phyloP scores from a whole-genome alignment of 2,113 vertebrate species.

The Lipotes vexillifer region DNA sequence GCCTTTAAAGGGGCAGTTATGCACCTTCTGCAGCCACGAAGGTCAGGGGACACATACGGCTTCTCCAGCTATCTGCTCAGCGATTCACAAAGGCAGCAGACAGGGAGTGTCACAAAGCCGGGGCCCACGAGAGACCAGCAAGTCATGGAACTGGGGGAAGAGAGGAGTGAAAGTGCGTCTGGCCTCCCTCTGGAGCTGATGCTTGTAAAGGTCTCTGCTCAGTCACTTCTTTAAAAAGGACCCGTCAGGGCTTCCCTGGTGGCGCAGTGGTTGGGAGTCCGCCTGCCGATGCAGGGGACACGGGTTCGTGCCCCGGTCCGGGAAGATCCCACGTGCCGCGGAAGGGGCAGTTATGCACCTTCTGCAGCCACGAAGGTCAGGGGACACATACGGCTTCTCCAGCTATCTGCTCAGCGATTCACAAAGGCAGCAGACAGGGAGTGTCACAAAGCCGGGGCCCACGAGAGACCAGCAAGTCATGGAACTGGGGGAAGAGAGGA shows the following conservation, averaged over 20 bases:
- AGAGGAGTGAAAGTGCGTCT: not conserved
- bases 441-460: not conserved
- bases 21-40: not conserved
- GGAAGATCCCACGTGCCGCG: no score
- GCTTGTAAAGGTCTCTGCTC: not conserved
- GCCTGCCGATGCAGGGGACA: no score
- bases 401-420: not conserved
- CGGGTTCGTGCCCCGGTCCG: no score
- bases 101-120: not conserved
- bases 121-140: not conserved
- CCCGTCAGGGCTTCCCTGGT: no score
- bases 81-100: not conserved
- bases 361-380: not conserved
- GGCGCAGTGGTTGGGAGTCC: no score
- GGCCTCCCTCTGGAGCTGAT: not conserved
- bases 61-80: not conserved
- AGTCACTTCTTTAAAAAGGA: not conserved
- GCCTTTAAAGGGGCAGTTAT: not conserved
- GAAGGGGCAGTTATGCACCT: accelerated
- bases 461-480: not conserved
- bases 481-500: not conserved
- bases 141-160: not conserved
- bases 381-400: not conserved
- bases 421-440: not conserved
- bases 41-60: not conserved